Evolutionary conservation across 2,888 invertebrate species (phyloP), one percentile per base, ranked within the genome.

Genomic region (Mimumesa dahlbomi): DNA sequence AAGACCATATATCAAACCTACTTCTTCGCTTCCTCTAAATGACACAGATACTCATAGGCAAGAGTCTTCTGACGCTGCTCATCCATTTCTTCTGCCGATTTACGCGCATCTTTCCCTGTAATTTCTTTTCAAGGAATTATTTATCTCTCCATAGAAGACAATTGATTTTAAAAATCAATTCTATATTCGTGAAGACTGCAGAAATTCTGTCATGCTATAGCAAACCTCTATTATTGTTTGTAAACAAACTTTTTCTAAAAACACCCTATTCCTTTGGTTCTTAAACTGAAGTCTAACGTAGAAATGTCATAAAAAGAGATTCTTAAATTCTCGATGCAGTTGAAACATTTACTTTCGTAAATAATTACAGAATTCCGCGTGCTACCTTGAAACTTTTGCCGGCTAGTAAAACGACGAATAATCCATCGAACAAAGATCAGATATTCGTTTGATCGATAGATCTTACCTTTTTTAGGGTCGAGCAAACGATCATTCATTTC

Each of bases 31-130:
- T 95, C 95, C 88, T 95, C 94, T 69, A 95, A 89, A 80, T 94
- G 93, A 88, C 95, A 95, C 22, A 95, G 90, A 86, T 95, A 95
- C 85, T 95, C 94, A 82, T 95, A 95, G 0, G 95, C 95, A 50
- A 94, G 90, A 46, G 94, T 93, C 87, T 94, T 93, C 84, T 93
- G 93, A 77, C 95, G 91, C 79, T 93, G 92, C 63, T 92, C 91
- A 84, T 95, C 95, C 93, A 95, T 95, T 89, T 94, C 93, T 82
- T 94, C 93, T 0, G 93, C 94, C 9, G 94, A 92, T 86, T 91
- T 92, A 21, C 91, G 91, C 2, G 85, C 86, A 68, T 91, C 68
- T 2, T 5, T 42, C 19, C 59, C 79, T 66, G 14, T 0, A 61
- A 66, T 38, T 50, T 2, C 25, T 57, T n/a, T 1, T 25, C 3